Base-by-base conservation (phyloP, 1,140 invertebrate genomes). In the Aphelinus certus region DNA sequence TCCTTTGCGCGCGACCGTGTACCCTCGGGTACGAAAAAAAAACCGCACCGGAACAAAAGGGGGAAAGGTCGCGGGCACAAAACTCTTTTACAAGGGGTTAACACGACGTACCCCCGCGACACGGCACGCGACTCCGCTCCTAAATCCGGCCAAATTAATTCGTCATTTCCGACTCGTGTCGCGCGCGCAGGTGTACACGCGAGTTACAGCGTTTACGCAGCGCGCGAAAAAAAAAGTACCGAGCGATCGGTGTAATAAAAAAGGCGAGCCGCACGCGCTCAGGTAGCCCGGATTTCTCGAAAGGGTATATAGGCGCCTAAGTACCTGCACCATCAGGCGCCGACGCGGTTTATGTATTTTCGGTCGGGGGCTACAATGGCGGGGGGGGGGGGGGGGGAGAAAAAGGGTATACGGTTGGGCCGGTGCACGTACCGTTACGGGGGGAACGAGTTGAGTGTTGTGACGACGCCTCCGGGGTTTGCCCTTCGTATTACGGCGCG, bases 201-300 rank as follows among this genome's bases (percentile, higher is more conserved):
- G 49, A 26, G 26, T 26, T 26, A 26, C 26, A 26, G 26, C 26
- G 26, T 26, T 26, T 26, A 26, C 26, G 26, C 26, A 26, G 26
- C 42, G n/a, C 61, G 53, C 48, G 26, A 46, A 65, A 72, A 64
- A 71, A 57, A 69, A 69, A 69, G 58, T 60, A 46, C 48, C 61
- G 43, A 47, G 10, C 51, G 9, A 53, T 5, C 4, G 51, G 43
- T 51, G 57, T 46, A 64, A 64, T 57, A 58, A 64, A 45, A 43
- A 64, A 64, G 49, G 7, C 5, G 61, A 42, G 43, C 10, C 49
- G 71, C 71, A 67, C 71, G 71, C 71, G 71, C 51, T 58, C 71
- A 73, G 71, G 71, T 73, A 73, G 55, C 42, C 58, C n/a, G 70
- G 53, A 48, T 65, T 53, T 72, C 53, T 46, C 70, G 70, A 72